phyloP scores from a whole-genome alignment of 2,113 vertebrate species.

The Cheirogaleus medius region DNA sequence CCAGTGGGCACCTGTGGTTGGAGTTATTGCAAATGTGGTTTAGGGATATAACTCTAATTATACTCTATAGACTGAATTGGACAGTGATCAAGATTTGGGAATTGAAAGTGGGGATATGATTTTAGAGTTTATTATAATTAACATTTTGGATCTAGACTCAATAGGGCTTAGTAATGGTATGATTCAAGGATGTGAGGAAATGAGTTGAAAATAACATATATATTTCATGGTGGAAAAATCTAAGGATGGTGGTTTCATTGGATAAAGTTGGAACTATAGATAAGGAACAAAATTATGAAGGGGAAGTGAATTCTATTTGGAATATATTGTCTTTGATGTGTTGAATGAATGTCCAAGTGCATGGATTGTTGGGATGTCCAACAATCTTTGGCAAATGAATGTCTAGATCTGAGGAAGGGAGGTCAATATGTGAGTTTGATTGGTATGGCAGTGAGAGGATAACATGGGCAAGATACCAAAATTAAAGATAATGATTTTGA shows the following conservation, averaged over 20 bases:
- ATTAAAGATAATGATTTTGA: not conserved
- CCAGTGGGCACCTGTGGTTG: not conserved
- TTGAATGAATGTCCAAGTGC: not conserved
- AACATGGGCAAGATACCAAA: not conserved
- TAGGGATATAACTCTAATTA: not conserved
- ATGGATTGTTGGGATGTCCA: not conserved
- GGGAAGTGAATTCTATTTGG: not conserved
- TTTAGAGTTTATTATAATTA: not conserved
- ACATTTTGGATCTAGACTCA: not conserved
- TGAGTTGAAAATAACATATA: not conserved
- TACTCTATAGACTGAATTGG: not conserved
- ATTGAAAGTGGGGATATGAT: not conserved
- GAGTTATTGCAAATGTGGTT: not conserved
- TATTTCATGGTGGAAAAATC: not conserved
- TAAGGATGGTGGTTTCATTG: not conserved
- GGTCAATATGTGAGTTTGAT: not conserved
- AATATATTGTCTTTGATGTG: not conserved
- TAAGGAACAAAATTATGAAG: not conserved
- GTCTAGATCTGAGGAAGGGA: not conserved
- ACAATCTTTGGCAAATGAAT: not conserved
- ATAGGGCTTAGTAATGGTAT: not conserved
- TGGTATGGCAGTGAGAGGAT: not conserved
- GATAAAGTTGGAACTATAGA: not conserved
- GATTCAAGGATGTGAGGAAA: not conserved
- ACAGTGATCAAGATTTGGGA: not conserved